These are phyloP conservation scores for Serranus cabrilla DNA, from an alignment of 2,797 vertebrate genomes.

Conservation along the genomic window DNA sequence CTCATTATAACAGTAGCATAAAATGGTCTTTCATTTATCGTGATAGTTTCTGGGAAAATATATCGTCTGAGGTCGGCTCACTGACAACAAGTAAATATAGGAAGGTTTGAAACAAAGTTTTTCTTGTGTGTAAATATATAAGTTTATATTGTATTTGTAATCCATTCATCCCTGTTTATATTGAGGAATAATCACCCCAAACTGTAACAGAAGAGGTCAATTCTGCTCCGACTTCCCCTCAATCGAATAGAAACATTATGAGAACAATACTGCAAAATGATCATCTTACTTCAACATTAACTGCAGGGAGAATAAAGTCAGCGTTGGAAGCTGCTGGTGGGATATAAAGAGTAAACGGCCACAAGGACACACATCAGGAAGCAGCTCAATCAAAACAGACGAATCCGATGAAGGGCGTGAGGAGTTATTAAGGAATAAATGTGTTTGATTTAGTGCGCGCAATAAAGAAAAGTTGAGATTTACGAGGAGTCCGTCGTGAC, in stretches of 20 bases:
- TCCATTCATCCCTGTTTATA: not conserved
- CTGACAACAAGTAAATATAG: too few species aligned
- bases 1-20: too few species aligned
- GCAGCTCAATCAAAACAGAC: not conserved
- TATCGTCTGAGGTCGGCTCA: too few species aligned
- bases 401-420: not conserved
- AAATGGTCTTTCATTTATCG: too few species aligned
- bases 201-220: constrained; percentile 1
- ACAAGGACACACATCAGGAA: constrained; percentile 14
- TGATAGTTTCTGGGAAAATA: too few species aligned
- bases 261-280: not conserved
- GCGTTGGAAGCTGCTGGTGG: not conserved
- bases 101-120: too few species aligned
- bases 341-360: constrained; percentile 4
- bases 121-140: too few species aligned
- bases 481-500: constrained; percentile 13
- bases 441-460: constrained; percentile 1
- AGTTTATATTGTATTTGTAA: too few species aligned
- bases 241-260: not conserved
- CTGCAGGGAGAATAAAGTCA: not conserved
- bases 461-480: constrained; percentile 14
- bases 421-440: constrained; percentile 17
- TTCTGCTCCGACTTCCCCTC: not conserved
- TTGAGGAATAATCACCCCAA: constrained; percentile 5
- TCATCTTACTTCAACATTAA: not conserved